These are phyloP conservation scores for Tromatobia lineatoria DNA, from an alignment of 2,888 invertebrate species.

Conservation along the genomic window DNA sequence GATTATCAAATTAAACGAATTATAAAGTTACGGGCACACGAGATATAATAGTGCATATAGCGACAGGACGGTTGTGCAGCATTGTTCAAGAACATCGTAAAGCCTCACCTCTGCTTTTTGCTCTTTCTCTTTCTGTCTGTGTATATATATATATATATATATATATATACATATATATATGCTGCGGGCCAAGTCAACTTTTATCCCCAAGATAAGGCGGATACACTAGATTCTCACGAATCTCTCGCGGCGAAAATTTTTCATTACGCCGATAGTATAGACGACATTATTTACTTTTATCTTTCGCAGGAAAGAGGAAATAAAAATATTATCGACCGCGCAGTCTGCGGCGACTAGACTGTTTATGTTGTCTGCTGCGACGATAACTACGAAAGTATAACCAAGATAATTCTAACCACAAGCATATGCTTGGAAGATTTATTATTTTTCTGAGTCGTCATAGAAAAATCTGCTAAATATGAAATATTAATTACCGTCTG, in stretches of 20 bases:
- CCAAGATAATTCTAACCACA: no score
- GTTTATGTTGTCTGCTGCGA: background rate
- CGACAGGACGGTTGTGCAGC: constrained; percentile 38
- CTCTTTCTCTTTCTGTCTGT: constrained; percentile 1
- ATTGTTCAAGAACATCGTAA: constrained; percentile 55
- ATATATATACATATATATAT: background rate
- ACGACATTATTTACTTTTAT: constrained; percentile 33
- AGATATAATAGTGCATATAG: constrained; percentile 40
- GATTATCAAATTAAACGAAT: constrained; percentile 63
- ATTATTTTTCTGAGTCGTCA: no score
- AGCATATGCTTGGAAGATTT: no score
- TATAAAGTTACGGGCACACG: constrained; percentile 51
- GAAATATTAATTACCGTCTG: no score
- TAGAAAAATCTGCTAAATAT: no score
- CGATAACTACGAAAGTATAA: no score
- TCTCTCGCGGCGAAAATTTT: constrained; percentile 8
- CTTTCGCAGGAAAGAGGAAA: background rate
- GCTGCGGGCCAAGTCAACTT: constrained; percentile 4
- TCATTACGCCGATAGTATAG: constrained; percentile 21
- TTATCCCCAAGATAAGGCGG: constrained; percentile 4
- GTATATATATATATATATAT: constrained; percentile 13
- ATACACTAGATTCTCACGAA: background rate
- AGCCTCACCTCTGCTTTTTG: constrained; percentile 13
- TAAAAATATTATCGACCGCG: constrained; percentile 24
- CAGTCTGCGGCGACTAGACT: background rate